Base-by-base conservation (phyloP, 37 sponge, comb jelly and placozoan genomes). In the Sycon ciliatum region DNA sequence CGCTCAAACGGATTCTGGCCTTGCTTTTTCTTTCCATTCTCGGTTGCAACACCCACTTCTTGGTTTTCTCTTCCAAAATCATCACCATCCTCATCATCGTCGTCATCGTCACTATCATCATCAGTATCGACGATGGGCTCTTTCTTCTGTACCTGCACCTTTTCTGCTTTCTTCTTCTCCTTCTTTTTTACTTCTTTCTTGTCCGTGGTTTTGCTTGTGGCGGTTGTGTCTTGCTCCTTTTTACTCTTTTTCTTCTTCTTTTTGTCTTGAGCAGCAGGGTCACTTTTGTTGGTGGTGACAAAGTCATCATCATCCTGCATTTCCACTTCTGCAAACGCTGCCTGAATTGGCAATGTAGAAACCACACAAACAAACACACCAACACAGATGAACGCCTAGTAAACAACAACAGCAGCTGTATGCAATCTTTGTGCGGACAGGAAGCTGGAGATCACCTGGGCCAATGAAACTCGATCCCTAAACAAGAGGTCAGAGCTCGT, bases 261-360 rank as follows among this genome's bases (percentile, higher is more conserved):
- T 29, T 56, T 2, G 1, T 40, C 38, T 56, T 63, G 5, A 4
- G 34, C 58, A 66, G 38, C 46, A 67, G 34, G 18, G 37, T n/a
- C n/a, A n/a, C n/a, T n/a, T n/a, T n/a, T n/a, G n/a, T n/a, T n/a
- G n/a, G n/a, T n/a, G n/a, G n/a, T n/a, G n/a, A 49, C n/a, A n/a
- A n/a, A n/a, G n/a, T n/a, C 85, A 39, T 80, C 89, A 57, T 88
- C 85, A 18, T 77, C 61, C n/a, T 80, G 85, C 3, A 28, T 65
- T 20, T 77, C 75, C 5, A 88, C 38, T 28, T 60, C 79, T 16
- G 56, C 69, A 64, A 87, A 79, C 38, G 38, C 76, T 0, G 68
- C 53, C 66, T 79, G n/a, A n/a, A n/a, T n/a, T n/a, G n/a, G n/a
- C n/a, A n/a, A n/a, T n/a, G n/a, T n/a, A n/a, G n/a, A n/a, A n/a